Evolutionary conservation across 2,113 vertebrate genomes (phyloP).

Genomic region (Serranochromis macrocephalus): DNA sequence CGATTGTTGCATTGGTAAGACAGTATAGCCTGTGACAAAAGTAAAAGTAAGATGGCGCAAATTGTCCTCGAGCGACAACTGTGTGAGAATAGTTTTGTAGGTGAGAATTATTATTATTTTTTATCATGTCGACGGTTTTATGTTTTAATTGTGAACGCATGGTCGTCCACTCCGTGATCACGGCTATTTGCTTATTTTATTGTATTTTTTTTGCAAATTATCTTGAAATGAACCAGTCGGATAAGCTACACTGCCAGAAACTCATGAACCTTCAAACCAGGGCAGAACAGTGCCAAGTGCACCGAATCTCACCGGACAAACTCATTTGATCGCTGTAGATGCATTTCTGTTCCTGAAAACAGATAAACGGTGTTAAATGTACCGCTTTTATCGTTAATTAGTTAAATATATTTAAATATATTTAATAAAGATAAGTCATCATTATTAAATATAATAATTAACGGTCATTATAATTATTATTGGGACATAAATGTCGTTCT

Average conservation of each 20-base stretch:
- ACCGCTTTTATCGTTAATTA: neutral
- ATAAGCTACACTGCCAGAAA: constrained; percentile 41
- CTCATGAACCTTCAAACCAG: constrained; percentile 70
- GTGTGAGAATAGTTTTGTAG: neutral
- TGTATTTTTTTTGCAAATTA: constrained; percentile 39
- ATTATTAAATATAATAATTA: neutral
- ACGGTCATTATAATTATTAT: neutral
- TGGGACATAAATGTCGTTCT: neutral
- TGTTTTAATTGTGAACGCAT: neutral
- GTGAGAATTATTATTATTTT: neutral
- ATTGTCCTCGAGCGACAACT: neutral
- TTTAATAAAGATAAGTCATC: neutral
- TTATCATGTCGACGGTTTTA: neutral
- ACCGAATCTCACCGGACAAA: constrained; percentile 74
- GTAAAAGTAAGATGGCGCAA: constrained; percentile 20
- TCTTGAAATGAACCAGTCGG: constrained; percentile 52
- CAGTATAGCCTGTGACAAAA: neutral
- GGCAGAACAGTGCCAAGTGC: constrained; percentile 78
- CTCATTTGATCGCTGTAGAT: constrained; percentile 75
- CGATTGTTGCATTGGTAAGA: constrained; percentile 32
- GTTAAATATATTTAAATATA: neutral
- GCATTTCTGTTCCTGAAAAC: constrained; percentile 58
- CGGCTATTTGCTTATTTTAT: constrained; percentile 19
- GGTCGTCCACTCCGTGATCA: neutral
- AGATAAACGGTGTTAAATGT: constrained; percentile 42